Conservation (phyloP, 2,113 vertebrate genomes). For the Saccopteryx leptura region DNA sequence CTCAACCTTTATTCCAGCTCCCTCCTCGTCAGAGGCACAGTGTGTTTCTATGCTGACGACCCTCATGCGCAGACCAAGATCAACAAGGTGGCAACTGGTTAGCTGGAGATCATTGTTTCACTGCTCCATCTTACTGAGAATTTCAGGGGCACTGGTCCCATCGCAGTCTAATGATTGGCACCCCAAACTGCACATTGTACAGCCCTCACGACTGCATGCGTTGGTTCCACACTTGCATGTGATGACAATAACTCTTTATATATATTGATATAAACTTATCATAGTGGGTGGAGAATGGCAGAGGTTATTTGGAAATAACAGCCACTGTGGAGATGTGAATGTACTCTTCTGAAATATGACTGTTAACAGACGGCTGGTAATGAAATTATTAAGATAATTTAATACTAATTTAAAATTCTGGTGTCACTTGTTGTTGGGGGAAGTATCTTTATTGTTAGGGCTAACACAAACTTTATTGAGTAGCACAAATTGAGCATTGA, state of each 20-base stretch:
- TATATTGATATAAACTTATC: neutral
- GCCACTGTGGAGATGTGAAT: neutral
- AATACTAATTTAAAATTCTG: neutral
- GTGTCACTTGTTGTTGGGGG: neutral
- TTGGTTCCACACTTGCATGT: neutral
- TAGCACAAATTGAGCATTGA: neutral
- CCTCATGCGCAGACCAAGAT: neutral
- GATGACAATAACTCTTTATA: neutral
- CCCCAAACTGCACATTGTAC: accelerated
- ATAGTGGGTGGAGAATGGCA: neutral
- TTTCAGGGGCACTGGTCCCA: neutral
- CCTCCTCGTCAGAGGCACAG: neutral
- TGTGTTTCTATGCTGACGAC: neutral
- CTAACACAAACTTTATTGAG: neutral
- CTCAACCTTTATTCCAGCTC: neutral
- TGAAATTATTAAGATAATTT: slow-evolving; percentile 48
- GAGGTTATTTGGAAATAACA: neutral
- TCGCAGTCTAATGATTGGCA: too few relatives aligned
- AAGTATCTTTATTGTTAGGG: neutral
- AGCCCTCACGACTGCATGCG: accelerated
- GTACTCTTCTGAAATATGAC: neutral
- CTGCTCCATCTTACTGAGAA: neutral
- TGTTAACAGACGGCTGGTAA: neutral
- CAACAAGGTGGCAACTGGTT: accelerated
- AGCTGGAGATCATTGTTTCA: neutral